Evolutionary conservation across 2,888 invertebrate species (phyloP).

Genomic region (Myopa tessellatipennis): DNA sequence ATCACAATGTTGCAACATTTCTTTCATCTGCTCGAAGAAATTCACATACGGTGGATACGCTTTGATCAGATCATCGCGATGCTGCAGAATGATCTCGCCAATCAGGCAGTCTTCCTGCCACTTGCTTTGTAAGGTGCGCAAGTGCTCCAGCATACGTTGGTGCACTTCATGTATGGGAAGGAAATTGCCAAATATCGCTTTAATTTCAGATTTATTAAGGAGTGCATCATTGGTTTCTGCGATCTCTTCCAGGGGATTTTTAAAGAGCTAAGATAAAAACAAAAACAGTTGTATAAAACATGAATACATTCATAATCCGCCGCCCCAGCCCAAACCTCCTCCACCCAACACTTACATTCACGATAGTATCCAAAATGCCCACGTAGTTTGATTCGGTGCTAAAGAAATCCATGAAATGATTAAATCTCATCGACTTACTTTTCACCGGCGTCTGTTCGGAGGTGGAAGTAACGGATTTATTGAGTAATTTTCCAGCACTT

Average conservation of each 20-base stretch:
- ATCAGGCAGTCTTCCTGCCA: constrained; percentile 91
- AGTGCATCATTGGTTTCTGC: constrained; percentile 80
- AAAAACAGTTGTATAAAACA: neutral
- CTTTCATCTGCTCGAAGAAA: constrained; percentile 97
- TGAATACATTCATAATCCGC: neutral
- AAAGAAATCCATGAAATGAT: constrained; percentile 81
- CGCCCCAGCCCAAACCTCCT: neutral
- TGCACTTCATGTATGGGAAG: constrained; percentile 95
- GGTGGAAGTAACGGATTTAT: constrained; percentile 57
- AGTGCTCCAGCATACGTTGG: constrained; percentile 76
- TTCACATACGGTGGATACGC: constrained; percentile 98
- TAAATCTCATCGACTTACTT: constrained; percentile 68
- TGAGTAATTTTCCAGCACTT: constrained; percentile 56
- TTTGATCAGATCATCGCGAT: constrained; percentile 88
- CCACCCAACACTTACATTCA: constrained; percentile 75
- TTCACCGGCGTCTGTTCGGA: constrained; percentile 62
- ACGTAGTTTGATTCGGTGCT: constrained; percentile 99
- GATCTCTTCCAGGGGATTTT: constrained; percentile 90
- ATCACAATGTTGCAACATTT: constrained; percentile 91
- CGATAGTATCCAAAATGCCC: constrained; percentile 91
- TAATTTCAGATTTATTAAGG: constrained; percentile 90
- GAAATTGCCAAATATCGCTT: constrained; percentile 95
- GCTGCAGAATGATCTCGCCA: constrained; percentile 88
- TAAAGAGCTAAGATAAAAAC: constrained; percentile 79
- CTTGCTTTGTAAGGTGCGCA: constrained; percentile 68